Evolutionary conservation across 2,888 invertebrate species (phyloP).

Genomic region (Linnaemya vulpina): DNA sequence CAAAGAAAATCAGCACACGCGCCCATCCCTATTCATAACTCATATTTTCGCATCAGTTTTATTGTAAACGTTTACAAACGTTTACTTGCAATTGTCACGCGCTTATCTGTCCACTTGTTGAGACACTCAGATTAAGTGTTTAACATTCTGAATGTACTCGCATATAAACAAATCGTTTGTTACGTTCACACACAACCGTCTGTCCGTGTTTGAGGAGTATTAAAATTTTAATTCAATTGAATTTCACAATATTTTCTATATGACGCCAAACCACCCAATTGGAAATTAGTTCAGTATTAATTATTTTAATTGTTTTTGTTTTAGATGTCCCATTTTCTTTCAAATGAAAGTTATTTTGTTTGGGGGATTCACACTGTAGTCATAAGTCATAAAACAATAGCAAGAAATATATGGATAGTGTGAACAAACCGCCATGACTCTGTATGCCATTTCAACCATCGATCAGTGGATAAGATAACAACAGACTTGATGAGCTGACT

Average conservation of each 20-base stretch:
- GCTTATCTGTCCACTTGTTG: not conserved
- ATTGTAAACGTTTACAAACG: slow-evolving; percentile 1
- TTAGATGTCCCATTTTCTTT: too few species aligned
- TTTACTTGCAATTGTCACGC: not conserved
- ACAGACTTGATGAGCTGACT: too few species aligned
- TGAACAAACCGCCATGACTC: too few species aligned
- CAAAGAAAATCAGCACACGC: not conserved
- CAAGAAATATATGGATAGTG: too few species aligned
- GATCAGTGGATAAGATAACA: too few species aligned
- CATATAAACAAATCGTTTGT: not conserved
- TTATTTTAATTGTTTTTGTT: not conserved
- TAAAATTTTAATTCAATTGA: not conserved
- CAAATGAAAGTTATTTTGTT: too few species aligned
- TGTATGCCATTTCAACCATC: too few species aligned
- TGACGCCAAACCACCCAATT: not conserved
- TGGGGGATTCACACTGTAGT: too few species aligned
- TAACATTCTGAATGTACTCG: not conserved
- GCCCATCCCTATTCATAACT: not conserved
- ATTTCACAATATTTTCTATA: not conserved
- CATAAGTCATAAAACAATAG: too few species aligned
- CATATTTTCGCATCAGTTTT: not conserved
- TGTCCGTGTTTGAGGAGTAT: not conserved
- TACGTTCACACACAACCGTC: not conserved
- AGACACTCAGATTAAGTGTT: not conserved
- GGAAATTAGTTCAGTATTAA: not conserved